Evolutionary conservation across 2,113 vertebrate genomes (phyloP).

Genomic region (Microcebus ravelobensis): DNA sequence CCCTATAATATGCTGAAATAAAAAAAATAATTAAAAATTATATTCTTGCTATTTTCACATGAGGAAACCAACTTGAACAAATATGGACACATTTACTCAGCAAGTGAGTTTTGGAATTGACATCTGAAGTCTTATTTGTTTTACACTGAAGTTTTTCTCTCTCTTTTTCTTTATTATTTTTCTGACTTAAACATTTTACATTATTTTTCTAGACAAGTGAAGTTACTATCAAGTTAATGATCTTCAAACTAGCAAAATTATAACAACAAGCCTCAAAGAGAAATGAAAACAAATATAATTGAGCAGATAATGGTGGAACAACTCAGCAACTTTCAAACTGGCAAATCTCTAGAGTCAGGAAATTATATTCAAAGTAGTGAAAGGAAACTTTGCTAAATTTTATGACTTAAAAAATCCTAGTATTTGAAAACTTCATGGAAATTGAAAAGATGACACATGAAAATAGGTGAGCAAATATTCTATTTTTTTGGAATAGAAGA

Average conservation of each 20-base stretch:
- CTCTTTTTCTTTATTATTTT: not conserved
- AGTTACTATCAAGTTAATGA: slow-evolving; percentile 1
- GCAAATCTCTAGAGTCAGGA: not conserved
- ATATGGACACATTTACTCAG: not conserved
- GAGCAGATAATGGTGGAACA: not conserved
- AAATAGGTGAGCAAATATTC: not conserved
- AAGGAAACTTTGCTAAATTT: not conserved
- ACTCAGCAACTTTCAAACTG: not conserved
- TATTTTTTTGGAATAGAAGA: not conserved
- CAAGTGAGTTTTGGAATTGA: not conserved
- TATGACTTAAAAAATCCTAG: not conserved
- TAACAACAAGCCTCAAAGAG: not conserved
- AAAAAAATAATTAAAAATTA: not conserved
- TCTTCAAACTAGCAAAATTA: slow-evolving; percentile 12
- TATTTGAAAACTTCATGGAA: not conserved
- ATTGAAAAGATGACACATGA: not conserved
- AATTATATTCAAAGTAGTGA: not conserved
- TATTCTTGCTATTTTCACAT: not conserved
- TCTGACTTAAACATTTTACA: not conserved
- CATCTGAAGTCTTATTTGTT: not conserved
- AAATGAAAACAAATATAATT: not conserved
- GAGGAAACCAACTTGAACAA: not conserved
- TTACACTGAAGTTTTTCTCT: not conserved
- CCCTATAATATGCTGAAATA: too few species aligned
- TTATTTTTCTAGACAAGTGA: not conserved